Evolutionary conservation across 1,140 invertebrate species (phyloP).

Genomic region (Sweltsa coloradensis): DNA sequence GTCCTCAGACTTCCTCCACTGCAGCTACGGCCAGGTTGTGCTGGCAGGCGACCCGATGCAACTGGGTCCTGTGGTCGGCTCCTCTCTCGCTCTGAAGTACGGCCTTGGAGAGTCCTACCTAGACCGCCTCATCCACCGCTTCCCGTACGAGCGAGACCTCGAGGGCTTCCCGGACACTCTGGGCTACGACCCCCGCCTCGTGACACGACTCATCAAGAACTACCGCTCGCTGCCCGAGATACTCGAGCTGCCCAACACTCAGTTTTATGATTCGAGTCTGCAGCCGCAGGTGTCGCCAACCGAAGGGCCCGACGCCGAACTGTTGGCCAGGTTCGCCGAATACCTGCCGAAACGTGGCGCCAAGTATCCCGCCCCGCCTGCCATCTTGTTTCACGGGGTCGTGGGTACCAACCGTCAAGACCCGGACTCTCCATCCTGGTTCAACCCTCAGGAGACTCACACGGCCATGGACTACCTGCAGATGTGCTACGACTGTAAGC

Average conservation of each 20-base stretch:
- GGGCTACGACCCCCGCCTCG: slow-evolving; percentile 50
- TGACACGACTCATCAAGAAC: slow-evolving; percentile 61
- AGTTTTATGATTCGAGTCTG: slow-evolving; percentile 74
- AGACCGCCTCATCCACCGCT: slow-evolving; percentile 14
- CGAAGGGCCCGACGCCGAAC: slow-evolving; percentile 22
- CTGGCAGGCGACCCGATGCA: slow-evolving; percentile 87
- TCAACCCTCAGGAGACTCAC: slow-evolving; percentile 72
- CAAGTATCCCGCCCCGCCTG: slow-evolving; percentile 29
- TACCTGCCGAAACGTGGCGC: slow-evolving; percentile 14
- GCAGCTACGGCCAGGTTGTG: slow-evolving; percentile 51
- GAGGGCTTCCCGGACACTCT: slow-evolving; percentile 34
- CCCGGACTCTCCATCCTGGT: slow-evolving; percentile 74
- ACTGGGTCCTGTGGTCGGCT: slow-evolving; percentile 70
- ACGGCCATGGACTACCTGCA: slow-evolving; percentile 47
- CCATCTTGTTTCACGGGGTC: slow-evolving; percentile 73
- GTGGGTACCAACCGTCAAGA: slow-evolving; percentile 60
- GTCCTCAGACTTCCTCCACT: slow-evolving; percentile 26
- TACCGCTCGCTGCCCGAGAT: slow-evolving; percentile 71
- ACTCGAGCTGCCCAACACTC: slow-evolving; percentile 54
- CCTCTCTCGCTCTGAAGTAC: slow-evolving; percentile 42
- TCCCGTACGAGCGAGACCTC: slow-evolving; percentile 48
- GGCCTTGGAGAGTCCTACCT: slow-evolving; percentile 60
- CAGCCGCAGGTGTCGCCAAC: slow-evolving; percentile 30
- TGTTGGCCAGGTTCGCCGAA: slow-evolving; percentile 19
- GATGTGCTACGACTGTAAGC: slow-evolving; percentile 46